These are phyloP conservation scores for Leptopilina boulardi DNA, from an alignment of 1,140 invertebrate genomes.

Conservation along the genomic window DNA sequence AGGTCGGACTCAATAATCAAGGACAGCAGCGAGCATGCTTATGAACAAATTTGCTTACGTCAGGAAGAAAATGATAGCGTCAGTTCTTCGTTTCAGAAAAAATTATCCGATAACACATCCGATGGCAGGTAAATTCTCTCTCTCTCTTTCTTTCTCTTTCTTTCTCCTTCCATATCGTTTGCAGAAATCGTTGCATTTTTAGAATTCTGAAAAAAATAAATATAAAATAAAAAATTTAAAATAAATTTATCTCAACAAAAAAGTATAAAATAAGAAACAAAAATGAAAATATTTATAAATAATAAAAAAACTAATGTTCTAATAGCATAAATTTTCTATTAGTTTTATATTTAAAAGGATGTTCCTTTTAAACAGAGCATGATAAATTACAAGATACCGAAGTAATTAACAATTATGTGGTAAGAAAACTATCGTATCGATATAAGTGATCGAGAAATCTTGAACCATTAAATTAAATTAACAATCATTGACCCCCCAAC, in stretches of 20 bases:
- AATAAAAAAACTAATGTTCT: not conserved
- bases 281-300: not conserved
- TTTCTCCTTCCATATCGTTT: not conserved
- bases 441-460: conserved; percentile 23
- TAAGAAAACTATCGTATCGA: conserved; percentile 17
- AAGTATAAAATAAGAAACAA: too few relatives aligned
- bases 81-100: conserved; percentile 61
- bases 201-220: not conserved
- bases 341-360: conserved; percentile 5
- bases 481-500: not conserved
- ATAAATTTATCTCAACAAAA: too few relatives aligned
- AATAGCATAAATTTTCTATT: not conserved
- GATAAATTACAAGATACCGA: not conserved
- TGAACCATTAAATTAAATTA: not conserved
- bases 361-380: conserved; percentile 17
- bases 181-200: not conserved
- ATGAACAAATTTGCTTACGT: conserved; percentile 72
- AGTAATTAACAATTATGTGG: conserved; percentile 12
- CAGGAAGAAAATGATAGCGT: conserved; percentile 67
- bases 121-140: conserved; percentile 59
- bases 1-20: conserved; percentile 65
- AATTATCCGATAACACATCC: conserved; percentile 63
- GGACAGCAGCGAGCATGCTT: conserved; percentile 71
- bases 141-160: not conserved
- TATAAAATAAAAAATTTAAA: not conserved